Evolutionary conservation across 2,797 vertebrate genomes (phyloP).

Genomic region (Lepidocolaptes lacrymiger): DNA sequence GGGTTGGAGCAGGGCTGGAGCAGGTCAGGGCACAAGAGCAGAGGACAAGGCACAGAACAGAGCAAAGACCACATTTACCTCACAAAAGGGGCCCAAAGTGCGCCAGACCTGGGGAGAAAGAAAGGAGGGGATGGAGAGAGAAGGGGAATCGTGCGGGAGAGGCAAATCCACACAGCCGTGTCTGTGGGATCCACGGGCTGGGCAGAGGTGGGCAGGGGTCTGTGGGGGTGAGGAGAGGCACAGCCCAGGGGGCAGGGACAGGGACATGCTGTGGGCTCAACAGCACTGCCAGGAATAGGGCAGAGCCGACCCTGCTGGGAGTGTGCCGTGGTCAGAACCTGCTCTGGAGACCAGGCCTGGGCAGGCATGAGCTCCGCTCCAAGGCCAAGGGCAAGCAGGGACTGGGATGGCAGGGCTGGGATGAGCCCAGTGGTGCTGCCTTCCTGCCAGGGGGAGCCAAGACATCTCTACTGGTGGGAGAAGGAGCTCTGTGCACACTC

Average conservation of each 20-base stretch:
- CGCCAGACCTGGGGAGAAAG: conserved; percentile 87
- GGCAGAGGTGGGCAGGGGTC: not conserved
- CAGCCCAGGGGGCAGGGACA: not conserved
- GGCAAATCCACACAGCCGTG: not conserved
- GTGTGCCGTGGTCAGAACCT: fast-evolving
- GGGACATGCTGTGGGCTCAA: fast-evolving
- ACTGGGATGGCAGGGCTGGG: not conserved
- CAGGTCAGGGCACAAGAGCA: not conserved
- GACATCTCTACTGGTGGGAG: fast-evolving
- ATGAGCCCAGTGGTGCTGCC: not conserved
- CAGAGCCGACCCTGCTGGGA: not conserved
- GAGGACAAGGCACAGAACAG: conserved; percentile 2
- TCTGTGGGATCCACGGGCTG: not conserved
- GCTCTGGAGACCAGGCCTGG: not conserved
- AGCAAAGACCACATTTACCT: conserved; percentile 83
- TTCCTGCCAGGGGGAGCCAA: not conserved
- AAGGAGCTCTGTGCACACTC: not conserved
- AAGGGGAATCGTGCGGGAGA: not conserved
- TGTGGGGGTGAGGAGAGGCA: fast-evolving
- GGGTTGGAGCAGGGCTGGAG: not conserved
- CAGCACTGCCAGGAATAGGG: not conserved
- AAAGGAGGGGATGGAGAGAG: conserved; percentile 41
- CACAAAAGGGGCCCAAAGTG: conserved; percentile 89
- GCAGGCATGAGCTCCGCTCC: not conserved
- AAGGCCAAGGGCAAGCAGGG: not conserved